Conservation (phyloP, 2,888 invertebrate species). For the Cheilosia grossa region DNA sequence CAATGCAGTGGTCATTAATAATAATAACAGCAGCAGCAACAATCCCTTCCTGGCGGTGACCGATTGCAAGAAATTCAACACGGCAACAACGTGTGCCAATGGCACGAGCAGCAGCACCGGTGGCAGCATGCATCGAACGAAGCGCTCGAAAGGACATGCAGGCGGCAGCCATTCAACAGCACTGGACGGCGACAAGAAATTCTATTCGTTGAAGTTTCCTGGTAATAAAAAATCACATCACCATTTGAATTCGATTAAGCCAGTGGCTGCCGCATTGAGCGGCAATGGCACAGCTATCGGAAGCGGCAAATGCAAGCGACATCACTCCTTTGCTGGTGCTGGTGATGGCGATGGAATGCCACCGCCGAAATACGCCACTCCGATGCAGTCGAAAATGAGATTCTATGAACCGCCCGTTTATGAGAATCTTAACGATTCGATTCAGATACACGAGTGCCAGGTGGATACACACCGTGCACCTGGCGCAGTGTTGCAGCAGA, state of each 20-base stretch:
- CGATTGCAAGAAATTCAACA: conserved; percentile 81
- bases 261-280: conserved; percentile 57
- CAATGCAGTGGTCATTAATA: conserved; percentile 72
- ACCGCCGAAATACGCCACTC: conserved; percentile 51
- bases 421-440: conserved; percentile 88
- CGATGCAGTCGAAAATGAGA: conserved; percentile 78
- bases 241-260: conserved; percentile 69
- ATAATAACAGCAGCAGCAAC: conserved; percentile 78
- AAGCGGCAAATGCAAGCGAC: conserved; percentile 80
- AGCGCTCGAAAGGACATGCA: conserved; percentile 74
- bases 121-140: conserved; percentile 78
- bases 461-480: conserved; percentile 77
- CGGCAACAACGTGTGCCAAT: conserved; percentile 59
- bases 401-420: conserved; percentile 84
- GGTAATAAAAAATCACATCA: conserved; percentile 75
- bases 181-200: conserved; percentile 81
- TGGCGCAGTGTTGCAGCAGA: conserved; percentile 59
- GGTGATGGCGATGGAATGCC: conserved; percentile 80
- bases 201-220: conserved; percentile 82
- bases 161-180: conserved; percentile 69
- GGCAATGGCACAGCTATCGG: conserved; percentile 37
- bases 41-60: conserved; percentile 81
- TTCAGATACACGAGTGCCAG: conserved; percentile 86
- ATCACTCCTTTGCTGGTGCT: conserved; percentile 83
- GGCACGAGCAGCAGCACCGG: conserved; percentile 68